phyloP scores from a whole-genome alignment of 2,113 vertebrate genomes.

The Danio rerio region GRCz12tu NC_133199.1:21361001-21361500 shows the following conservation, averaged over 20 bases:
- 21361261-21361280: background rate
- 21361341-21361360: slow-evolving; percentile 17
- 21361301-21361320: slow-evolving; percentile 36
- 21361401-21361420: slow-evolving; percentile 4
- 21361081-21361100: slow-evolving; percentile 7
- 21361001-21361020: background rate
- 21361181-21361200: background rate
- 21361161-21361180: background rate
- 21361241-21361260: background rate
- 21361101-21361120: background rate
- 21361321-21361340: slow-evolving; percentile 2
- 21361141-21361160: slow-evolving; percentile 10
- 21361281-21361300: background rate
- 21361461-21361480: slow-evolving; percentile 9
- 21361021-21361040: background rate
- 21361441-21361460: slow-evolving; percentile 2
- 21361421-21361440: background rate
- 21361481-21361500: background rate
- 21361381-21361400: background rate
- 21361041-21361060: background rate
- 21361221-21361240: background rate
- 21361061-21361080: slow-evolving; percentile 7
- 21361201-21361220: slow-evolving; percentile 12
- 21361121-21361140: background rate
- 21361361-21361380: slow-evolving; percentile 16